Evolutionary conservation across 1,140 invertebrate genomes (phyloP).

Genomic region (Cherax quadricarinatus): DNA sequence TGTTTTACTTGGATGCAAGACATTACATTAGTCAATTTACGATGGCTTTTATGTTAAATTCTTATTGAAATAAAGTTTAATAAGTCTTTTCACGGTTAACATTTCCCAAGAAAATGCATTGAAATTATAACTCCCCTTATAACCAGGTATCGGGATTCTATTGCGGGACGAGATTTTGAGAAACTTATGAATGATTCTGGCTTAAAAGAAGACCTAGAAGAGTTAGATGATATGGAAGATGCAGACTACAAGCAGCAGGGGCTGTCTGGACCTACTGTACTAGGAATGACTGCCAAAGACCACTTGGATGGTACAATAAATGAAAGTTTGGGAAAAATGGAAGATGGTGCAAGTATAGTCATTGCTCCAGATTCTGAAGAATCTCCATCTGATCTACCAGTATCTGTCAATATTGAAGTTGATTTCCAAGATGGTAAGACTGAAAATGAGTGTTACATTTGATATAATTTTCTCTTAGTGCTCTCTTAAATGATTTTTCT

Average conservation of each 20-base stretch:
- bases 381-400: conserved; percentile 57
- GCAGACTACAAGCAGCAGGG: conserved; percentile 42
- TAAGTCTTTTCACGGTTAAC: too few species aligned
- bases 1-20: too few species aligned
- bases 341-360: conserved; percentile 61
- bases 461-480: too few species aligned
- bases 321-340: neutral
- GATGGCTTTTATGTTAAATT: too few species aligned
- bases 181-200: conserved; percentile 55
- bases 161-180: conserved; percentile 64
- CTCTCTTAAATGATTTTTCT: too few species aligned
- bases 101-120: too few species aligned
- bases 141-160: conserved; percentile 61
- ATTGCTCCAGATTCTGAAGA: conserved; percentile 53
- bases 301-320: neutral
- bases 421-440: conserved; percentile 58
- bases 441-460: neutral
- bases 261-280: neutral
- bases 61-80: too few species aligned
- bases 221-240: conserved; percentile 45
- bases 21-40: too few species aligned
- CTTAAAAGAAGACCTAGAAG: conserved; percentile 35
- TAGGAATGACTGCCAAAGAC: neutral
- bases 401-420: conserved; percentile 70
- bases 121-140: neutral